Percentiles rank a stretch among this genome's conserved stretches.
These are phyloP conservation scores for Prionailurus viverrinus DNA, from an alignment of 2,113 vertebrate genomes.

Conservation along the genomic window DNA sequence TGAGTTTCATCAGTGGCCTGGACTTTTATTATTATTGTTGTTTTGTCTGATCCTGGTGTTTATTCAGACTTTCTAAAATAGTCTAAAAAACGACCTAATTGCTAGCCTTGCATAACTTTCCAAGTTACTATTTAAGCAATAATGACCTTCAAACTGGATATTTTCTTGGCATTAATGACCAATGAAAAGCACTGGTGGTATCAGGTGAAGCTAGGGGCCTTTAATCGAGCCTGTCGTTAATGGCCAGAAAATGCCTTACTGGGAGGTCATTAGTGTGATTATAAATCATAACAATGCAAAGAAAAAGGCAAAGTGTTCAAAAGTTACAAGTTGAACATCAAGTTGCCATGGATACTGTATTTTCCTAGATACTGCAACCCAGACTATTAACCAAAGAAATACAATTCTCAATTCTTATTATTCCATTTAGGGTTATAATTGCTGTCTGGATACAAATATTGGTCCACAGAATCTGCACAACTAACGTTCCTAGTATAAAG, in stretches of 20 bases:
- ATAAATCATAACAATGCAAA: conserved; percentile 82
- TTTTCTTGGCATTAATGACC: conserved; percentile 84
- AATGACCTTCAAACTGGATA: conserved; percentile 82
- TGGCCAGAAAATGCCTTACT: conserved; percentile 82
- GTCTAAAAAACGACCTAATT: conserved; percentile 83
- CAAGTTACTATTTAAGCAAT: conserved; percentile 84
- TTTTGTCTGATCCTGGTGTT: conserved; percentile 79
- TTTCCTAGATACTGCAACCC: conserved; percentile 65
- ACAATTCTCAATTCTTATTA: conserved; percentile 64
- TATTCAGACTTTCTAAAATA: conserved; percentile 79
- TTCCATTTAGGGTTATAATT: conserved; percentile 56
- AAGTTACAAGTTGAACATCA: conserved; percentile 78
- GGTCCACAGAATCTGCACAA: conserved; percentile 9
- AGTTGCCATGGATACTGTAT: conserved; percentile 69
- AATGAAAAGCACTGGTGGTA: conserved; percentile 73
- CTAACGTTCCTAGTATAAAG: neutral
- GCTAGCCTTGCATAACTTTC: conserved; percentile 76
- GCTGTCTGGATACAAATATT: conserved; percentile 57
- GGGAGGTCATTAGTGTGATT: conserved; percentile 82
- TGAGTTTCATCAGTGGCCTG: conserved; percentile 69
- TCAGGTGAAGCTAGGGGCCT: conserved; percentile 75
- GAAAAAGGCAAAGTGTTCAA: conserved; percentile 75
- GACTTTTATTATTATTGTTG: conserved; percentile 75
- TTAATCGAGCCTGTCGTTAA: conserved; percentile 78
- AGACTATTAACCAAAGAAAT: conserved; percentile 67